Conservation (phyloP, 2,888 invertebrate species). For the Heteromurus nitidus region DNA sequence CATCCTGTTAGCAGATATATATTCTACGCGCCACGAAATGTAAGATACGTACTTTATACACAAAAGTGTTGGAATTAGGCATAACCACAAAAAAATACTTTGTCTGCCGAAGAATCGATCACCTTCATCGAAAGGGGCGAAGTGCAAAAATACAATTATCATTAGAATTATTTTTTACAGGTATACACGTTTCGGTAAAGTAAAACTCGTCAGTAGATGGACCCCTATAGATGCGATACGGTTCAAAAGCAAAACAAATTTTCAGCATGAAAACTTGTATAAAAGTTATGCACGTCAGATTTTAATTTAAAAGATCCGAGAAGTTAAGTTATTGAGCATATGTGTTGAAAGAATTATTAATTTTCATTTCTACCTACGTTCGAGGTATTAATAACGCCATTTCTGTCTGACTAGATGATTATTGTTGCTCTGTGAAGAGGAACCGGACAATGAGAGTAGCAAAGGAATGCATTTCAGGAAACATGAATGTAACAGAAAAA, state of each 20-base stretch:
- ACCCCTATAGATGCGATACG: too few species aligned
- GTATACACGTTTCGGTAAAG: too few species aligned
- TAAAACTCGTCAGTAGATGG: too few species aligned
- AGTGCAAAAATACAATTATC: neutral
- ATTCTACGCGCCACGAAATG: too few species aligned
- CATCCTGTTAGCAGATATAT: neutral
- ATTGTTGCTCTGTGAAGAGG: slow-evolving; percentile 1
- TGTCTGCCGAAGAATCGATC: neutral
- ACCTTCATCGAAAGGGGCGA: too few species aligned
- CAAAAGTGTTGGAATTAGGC: neutral
- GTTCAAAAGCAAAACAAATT: too few species aligned
- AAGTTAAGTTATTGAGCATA: neutral
- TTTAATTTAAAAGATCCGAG: neutral
- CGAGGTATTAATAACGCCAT: neutral
- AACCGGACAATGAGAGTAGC: too few species aligned
- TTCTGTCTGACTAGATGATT: neutral
- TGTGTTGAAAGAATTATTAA: neutral
- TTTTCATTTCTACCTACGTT: neutral
- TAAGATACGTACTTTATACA: too few species aligned
- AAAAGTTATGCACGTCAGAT: neutral
- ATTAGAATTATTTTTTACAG: too few species aligned
- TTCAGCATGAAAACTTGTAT: neutral
- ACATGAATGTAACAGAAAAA: neutral
- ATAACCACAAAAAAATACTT: neutral
- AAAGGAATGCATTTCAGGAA: slow-evolving; percentile 22